Evolutionary conservation across 1,140 invertebrate species (phyloP), one percentile per base, ranked within the genome.

Genomic region (Plectrocnemia conspersa): DNA sequence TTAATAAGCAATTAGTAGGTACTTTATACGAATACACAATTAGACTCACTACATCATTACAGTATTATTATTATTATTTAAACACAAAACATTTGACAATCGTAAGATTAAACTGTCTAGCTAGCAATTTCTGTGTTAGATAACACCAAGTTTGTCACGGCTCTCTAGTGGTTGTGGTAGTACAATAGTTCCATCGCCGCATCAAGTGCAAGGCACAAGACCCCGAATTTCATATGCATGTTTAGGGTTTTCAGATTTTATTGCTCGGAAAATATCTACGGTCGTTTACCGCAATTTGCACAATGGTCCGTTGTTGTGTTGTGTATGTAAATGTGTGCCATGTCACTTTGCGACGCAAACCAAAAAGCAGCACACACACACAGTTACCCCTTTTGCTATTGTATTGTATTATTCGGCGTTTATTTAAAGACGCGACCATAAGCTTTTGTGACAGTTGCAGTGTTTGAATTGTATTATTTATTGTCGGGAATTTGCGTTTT

Each of bases 251-350:
- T 21, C 38, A 23, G 45, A 47, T 55, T 55, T 55, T 46, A 55
- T 55, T 55, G 23, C 44, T 22, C 23, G 53, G 53, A 55, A 55
- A 55, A 55, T 55, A 21, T 48, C 29, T 32, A 32, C 10, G 18
- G 29, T n/a, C 46, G 41, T 55, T 41, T 38, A 32, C 47, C 50
- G 18, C 50, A 24, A 42, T 35, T 41, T 23, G 11, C 11, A 41
- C 38, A 25, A 52, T 52, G 32, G 49, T 25, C 22, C 6, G 36
- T 38, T 11, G 19, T 4, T 13, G 18, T n/a, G n/a, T 32, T 32
- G 7, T 9, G 7, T n/a, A 32, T n/a, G 27, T 7, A 32, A 7
- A 7, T 7, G 27, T 7, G 7, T 36, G 3, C 35, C 35, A 13
- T 11, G 11, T 36, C 13, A 18, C 35, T 13, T 36, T 36, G 13